Evolutionary conservation across 1,140 invertebrate genomes (phyloP), one percentile per base, ranked within the genome.

Genomic region (Diachasma alloeum): DNA sequence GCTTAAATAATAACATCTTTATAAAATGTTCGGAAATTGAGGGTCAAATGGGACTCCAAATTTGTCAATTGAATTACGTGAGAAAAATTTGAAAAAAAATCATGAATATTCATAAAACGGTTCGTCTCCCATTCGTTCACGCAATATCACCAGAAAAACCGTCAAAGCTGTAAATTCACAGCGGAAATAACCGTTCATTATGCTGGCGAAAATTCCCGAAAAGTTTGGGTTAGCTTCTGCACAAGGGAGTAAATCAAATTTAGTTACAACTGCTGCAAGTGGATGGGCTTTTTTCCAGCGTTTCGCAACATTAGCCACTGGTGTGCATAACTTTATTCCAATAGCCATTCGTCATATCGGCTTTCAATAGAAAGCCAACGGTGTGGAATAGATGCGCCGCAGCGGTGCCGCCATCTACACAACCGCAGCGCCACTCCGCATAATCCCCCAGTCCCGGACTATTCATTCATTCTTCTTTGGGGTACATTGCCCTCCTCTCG

Each of bases 251-350:
- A 63, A 63, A 63, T 63, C 59, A 63, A 63, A 63, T 26, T 26
- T 24, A 63, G 22, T 24, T 63, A 63, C 59, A 63, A 53, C 56
- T 74, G 6, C 56, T 44, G 17, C 22, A 66, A 70, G 26, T 68
- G 63, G 31, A 53, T 56, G 66, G 36, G 26, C 19, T 46, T 75
- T 59, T 68, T 70, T 53, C 15, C 67, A 83, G 80, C 79, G 83
- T 87, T 87, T 87, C 85, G 86, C 83, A 85, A 87, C 87, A 87
- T 87, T 88, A 88, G 79, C 84, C 80, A 77, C 80, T 83, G 79
- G 79, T 77, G 15, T 84, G 82, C 81, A 86, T 87, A 85, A 86
- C 85, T 88, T 87, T 88, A 85, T 87, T 87, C 82, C 84, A 79
- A 85, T 87, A 84, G 83, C 84, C 86, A 87, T 88, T 87, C 83